Base-by-base conservation (phyloP, 2,113 vertebrate species). In the Dermatemys mawii region DNA sequence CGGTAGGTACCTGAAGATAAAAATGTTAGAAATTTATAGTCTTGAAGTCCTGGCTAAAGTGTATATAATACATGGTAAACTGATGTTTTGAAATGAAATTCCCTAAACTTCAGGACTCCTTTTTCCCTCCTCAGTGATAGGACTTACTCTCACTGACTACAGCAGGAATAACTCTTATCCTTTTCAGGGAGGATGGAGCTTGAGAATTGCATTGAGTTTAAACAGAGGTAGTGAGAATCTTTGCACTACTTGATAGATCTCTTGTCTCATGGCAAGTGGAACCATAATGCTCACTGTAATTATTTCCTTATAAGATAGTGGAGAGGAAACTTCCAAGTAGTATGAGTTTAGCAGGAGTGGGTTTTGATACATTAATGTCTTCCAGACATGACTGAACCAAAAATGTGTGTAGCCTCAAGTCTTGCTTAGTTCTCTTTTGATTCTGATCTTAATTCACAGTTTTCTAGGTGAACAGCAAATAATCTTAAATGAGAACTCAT, bases 1-100 rank as follows among this genome's bases (percentile, higher is more conserved):
- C 98, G 99, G 99, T 99, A 93, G 91, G 97, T 95, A 13, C 26
- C 35, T 1, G 8, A 11, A 75, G 78, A 54, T 44, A 73, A n/a
- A 54, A 50, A 49, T 32, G 35, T 70, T 38, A 38, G 19, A 70
- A 70, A 70, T 70, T 9, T 70, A 38, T 70, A 22, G 63, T 22
- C n/a, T 22, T 70, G 38, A 70, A 67, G 60, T 67, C 60, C 16
- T 60, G 16, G 17, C 35, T 67, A 67, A 67, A 67, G 8, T n/a
- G 16, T 67, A n/a, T 67, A 19, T n/a, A 35, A n/a, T n/a, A n/a
- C 4, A n/a, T 32, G 60, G 60, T 8, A 48, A 76, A 81, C 49
- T 41, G 6, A 4, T 84, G 27, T 38, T 75, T 63, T 88, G 48
- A 57, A 22, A 35, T 85, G 70, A 27, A 55, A 29, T 16, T 78